These are phyloP conservation scores for Gobio occitaniae DNA, from an alignment of 2,797 vertebrate genomes.

Conservation along the genomic window DNA sequence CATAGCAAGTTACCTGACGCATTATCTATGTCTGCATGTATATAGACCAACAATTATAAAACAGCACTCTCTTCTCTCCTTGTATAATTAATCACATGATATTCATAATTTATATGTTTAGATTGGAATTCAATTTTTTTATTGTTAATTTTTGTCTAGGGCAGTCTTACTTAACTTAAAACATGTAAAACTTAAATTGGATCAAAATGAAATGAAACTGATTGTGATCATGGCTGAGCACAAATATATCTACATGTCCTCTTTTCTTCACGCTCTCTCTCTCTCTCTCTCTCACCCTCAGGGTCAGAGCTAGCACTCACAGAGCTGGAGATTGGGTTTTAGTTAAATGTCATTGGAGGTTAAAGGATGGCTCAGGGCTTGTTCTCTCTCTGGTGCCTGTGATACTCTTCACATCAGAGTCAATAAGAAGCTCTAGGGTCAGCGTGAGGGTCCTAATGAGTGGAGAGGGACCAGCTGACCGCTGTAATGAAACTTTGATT, in stretches of 20 bases:
- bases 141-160: no score
- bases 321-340: constrained; percentile 83
- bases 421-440: constrained; percentile 58
- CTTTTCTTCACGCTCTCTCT: constrained; percentile 6
- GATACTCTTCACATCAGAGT: constrained; percentile 62
- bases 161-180: background rate
- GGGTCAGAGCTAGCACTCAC: constrained; percentile 75
- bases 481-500: constrained; percentile 50
- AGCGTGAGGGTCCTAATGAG: constrained; percentile 59
- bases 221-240: constrained; percentile 24
- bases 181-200: background rate
- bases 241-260: background rate
- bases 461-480: constrained; percentile 37
- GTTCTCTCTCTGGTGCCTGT: constrained; percentile 64
- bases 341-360: constrained; percentile 87
- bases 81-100: background rate
- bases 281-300: constrained; percentile 49
- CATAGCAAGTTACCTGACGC: background rate
- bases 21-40: background rate
- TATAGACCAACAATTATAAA: background rate
- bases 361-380: constrained; percentile 79
- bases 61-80: background rate
- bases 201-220: constrained; percentile 18
- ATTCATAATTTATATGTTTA: no score
- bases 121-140: no score